Evolutionary conservation across 2,888 invertebrate species (phyloP).

Genomic region (Margaritifera margaritifera): DNA sequence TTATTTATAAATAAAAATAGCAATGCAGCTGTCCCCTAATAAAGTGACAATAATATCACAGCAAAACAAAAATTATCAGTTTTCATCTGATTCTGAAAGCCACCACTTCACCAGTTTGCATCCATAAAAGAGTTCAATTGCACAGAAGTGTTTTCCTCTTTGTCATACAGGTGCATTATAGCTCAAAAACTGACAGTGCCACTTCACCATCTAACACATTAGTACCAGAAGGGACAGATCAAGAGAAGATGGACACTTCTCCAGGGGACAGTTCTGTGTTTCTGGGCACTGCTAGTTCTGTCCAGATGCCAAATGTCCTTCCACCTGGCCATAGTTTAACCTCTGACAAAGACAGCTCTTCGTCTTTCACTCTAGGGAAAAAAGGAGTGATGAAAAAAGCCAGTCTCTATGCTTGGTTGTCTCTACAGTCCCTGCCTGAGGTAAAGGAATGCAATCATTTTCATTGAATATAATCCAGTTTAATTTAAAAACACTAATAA

Average conservation of each 20-base stretch:
- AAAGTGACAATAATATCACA: neutral
- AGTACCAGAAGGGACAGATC: constrained; percentile 9
- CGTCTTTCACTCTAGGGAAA: constrained; percentile 2
- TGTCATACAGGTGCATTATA: constrained; percentile 68
- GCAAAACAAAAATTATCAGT: neutral
- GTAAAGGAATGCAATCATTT: constrained; percentile 36
- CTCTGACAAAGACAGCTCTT: constrained; percentile 2
- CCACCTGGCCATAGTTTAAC: constrained; percentile 1
- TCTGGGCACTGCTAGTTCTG: constrained; percentile 1
- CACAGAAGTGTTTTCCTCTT: neutral
- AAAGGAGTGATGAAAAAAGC: constrained; percentile 80
- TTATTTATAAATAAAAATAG: neutral
- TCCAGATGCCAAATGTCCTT: constrained; percentile 3
- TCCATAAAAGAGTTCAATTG: neutral
- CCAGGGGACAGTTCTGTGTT: constrained; percentile 3
- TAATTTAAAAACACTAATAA: no score
- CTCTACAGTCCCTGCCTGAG: constrained; percentile 94
- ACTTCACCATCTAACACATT: constrained; percentile 33
- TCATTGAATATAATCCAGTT: no score
- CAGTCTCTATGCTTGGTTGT: constrained; percentile 94
- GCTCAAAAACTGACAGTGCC: constrained; percentile 64
- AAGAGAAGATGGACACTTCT: neutral
- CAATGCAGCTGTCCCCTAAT: neutral
- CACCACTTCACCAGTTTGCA: neutral
- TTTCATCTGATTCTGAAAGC: no score